These are phyloP conservation scores for Thyatira batis DNA, from an alignment of 2,888 invertebrate genomes.

Conservation along the genomic window DNA sequence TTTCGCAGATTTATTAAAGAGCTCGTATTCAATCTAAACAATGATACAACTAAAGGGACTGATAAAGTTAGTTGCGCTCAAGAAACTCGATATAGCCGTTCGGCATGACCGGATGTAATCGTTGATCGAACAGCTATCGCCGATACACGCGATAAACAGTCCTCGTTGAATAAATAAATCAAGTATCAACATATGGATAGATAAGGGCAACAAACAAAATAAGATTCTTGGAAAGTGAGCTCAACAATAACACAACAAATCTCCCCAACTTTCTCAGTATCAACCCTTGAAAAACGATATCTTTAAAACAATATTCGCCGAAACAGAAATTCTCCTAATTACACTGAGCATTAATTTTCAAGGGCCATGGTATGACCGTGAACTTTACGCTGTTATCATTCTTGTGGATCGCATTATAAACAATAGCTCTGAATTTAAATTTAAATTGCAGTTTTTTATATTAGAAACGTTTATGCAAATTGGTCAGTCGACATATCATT, in stretches of 20 bases:
- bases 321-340: too few species aligned
- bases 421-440: neutral
- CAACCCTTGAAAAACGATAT: neutral
- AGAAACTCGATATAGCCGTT: conserved; percentile 41
- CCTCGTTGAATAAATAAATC: neutral
- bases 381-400: neutral
- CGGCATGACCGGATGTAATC: conserved; percentile 29
- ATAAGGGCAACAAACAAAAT: neutral
- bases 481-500: neutral
- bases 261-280: too few species aligned
- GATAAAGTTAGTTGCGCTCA: conserved; percentile 23
- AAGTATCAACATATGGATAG: neutral
- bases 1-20: too few species aligned
- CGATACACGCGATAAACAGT: neutral
- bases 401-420: neutral
- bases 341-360: neutral
- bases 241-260: too few species aligned
- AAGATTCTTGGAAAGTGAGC: neutral
- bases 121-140: conserved; percentile 16
- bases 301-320: neutral
- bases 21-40: conserved; percentile 1
- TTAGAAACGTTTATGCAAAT: neutral
- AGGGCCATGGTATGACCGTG: neutral
- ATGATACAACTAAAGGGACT: conserved; percentile 23
- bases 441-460: neutral